These are phyloP conservation scores for Aphrocallistes beatrix DNA, from an alignment of 37 sponge, comb jelly and placozoan genomes.

Conservation along the genomic window DNA sequence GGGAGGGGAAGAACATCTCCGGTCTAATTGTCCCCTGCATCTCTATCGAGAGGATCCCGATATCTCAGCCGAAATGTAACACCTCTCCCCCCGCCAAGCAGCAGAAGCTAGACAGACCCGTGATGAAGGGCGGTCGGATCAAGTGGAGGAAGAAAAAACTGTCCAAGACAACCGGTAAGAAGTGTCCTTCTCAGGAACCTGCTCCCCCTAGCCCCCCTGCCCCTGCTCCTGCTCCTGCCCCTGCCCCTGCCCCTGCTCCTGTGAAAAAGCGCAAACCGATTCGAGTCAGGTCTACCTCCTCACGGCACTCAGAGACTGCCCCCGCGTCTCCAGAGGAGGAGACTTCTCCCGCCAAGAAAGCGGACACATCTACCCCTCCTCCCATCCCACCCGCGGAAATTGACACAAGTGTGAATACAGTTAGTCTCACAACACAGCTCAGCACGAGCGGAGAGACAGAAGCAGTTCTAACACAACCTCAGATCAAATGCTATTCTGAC, in stretches of 20 bases:
- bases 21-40: background rate
- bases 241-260: no score
- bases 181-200: background rate
- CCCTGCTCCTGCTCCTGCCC: no score
- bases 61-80: background rate
- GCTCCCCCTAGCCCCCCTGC: no score
- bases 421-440: background rate
- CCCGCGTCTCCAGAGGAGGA: background rate
- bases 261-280: background rate
- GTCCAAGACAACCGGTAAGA: background rate
- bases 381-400: no score
- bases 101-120: background rate
- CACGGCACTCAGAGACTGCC: background rate
- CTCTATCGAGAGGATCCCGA: background rate
- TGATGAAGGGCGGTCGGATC: background rate
- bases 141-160: background rate
- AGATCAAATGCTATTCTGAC: no score
- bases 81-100: background rate
- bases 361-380: background rate
- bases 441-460: background rate
- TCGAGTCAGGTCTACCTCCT: background rate
- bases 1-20: background rate
- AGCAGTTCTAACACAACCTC: background rate
- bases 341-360: background rate
- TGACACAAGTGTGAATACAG: no score